These are phyloP conservation scores for Epirrita christyi DNA, from an alignment of 2,888 invertebrate species.

Conservation along the genomic window DNA sequence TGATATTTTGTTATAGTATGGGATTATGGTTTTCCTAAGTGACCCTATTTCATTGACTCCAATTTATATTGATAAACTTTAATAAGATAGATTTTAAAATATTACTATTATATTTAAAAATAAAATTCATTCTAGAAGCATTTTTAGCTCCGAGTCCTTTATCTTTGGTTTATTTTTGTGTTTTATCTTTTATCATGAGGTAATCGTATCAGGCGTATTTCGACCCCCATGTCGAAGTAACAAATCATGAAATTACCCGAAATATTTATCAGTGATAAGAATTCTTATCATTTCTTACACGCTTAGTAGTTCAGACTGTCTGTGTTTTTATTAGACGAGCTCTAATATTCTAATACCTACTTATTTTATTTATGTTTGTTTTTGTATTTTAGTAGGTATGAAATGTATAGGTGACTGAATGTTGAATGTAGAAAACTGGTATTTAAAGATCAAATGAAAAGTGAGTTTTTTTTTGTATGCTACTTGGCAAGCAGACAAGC, in stretches of 20 bases:
- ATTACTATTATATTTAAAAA: not conserved
- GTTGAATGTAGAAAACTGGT: no score
- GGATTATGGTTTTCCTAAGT: no score
- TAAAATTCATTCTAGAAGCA: constrained; percentile 5
- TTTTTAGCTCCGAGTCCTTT: not conserved
- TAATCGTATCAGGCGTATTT: not conserved
- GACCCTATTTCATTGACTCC: no score
- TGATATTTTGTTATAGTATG: no score
- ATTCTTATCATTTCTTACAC: constrained; percentile 1
- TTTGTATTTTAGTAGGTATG: not conserved
- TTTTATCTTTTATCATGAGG: not conserved
- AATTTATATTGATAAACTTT: no score
- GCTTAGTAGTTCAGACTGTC: constrained; percentile 3
- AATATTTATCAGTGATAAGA: constrained; percentile 3
- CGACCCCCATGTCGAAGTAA: not conserved
- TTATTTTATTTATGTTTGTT: not conserved
- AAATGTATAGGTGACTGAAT: no score
- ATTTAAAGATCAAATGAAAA: no score
- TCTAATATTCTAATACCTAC: not conserved
- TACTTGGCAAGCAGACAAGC: no score
- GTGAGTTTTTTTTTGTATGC: no score
- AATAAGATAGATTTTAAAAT: no score
- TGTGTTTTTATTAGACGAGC: constrained; percentile 7
- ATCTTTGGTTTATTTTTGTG: not conserved
- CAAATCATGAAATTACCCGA: not conserved